phyloP scores from a whole-genome alignment of 2,888 invertebrate species.

The Drosophila affinis region DNA sequence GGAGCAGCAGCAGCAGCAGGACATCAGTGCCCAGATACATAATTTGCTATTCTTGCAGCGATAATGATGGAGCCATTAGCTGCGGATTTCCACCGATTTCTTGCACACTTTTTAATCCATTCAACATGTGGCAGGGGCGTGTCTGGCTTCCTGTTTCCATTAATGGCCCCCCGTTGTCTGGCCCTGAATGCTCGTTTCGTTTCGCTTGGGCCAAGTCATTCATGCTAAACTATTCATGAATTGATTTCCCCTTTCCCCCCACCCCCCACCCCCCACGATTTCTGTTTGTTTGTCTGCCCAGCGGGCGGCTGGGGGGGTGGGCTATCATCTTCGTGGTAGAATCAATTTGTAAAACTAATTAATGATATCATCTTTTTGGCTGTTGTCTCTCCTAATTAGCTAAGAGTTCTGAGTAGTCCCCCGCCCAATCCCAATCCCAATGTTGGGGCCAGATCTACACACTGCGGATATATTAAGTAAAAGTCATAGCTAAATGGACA shows the following conservation, averaged over 20 bases:
- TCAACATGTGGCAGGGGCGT: constrained; percentile 25
- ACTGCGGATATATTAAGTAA: neutral
- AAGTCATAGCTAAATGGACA: constrained; percentile 2
- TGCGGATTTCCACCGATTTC: constrained; percentile 11
- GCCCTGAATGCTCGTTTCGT: constrained; percentile 39
- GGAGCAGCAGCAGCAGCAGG: neutral
- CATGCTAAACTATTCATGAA: constrained; percentile 51
- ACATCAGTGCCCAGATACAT: constrained; percentile 23
- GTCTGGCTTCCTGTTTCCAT: constrained; percentile 35
- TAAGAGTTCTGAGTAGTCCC: constrained; percentile 38
- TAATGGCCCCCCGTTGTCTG: constrained; percentile 22
- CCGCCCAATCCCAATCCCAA: neutral
- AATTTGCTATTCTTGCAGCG: constrained; percentile 43
- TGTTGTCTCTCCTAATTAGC: constrained; percentile 42
- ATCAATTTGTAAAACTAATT: constrained; percentile 67
- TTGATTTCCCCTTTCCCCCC: constrained; percentile 9
- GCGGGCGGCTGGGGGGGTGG: constrained; percentile 8
- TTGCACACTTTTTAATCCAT: constrained; percentile 30
- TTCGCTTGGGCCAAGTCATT: constrained; percentile 7
- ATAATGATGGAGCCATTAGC: neutral
- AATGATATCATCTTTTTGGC: constrained; percentile 43
- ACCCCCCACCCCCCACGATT: neutral
- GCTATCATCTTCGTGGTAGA: constrained; percentile 17
- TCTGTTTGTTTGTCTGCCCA: constrained; percentile 30
- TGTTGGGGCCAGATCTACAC: constrained; percentile 2